phyloP scores from a whole-genome alignment of 2,797 vertebrate species.

The Tenualosa thibaudeaui region DNA sequence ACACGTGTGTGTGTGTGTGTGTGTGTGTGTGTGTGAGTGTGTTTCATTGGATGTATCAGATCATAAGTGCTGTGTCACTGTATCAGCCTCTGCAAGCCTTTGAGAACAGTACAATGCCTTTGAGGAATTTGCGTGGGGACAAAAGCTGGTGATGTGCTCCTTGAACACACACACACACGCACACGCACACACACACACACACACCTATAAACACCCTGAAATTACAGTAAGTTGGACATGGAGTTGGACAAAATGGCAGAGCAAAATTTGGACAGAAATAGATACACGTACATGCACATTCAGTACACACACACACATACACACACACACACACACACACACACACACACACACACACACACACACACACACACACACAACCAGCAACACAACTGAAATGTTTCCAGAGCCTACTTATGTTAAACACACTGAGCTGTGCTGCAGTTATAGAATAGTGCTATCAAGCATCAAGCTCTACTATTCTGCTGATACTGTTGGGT shows the following conservation, averaged over 20 bases:
- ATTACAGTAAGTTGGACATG: neutral
- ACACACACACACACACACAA: neutral
- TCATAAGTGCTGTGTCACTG: neutral
- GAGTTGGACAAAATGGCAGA: neutral
- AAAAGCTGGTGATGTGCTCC: neutral
- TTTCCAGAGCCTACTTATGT: neutral
- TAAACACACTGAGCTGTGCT: neutral
- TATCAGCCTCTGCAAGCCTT: neutral
- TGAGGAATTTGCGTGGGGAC: neutral
- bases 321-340: neutral
- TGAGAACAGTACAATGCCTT: neutral
- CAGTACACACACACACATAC: neutral
- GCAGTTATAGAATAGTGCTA: neutral
- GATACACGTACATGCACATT: neutral
- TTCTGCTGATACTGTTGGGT: neutral
- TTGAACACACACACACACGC: neutral
- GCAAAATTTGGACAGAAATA: neutral
- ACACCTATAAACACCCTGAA: neutral
- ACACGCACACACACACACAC: conserved; percentile 14
- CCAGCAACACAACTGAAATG: neutral
- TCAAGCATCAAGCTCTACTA: neutral
- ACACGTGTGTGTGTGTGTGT: neutral
- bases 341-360: neutral
- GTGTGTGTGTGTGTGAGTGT: neutral
- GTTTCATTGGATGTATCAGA: neutral